These are phyloP conservation scores for Cerceris ruficornis DNA, from an alignment of 2,888 invertebrate genomes.

Conservation along the genomic window DNA sequence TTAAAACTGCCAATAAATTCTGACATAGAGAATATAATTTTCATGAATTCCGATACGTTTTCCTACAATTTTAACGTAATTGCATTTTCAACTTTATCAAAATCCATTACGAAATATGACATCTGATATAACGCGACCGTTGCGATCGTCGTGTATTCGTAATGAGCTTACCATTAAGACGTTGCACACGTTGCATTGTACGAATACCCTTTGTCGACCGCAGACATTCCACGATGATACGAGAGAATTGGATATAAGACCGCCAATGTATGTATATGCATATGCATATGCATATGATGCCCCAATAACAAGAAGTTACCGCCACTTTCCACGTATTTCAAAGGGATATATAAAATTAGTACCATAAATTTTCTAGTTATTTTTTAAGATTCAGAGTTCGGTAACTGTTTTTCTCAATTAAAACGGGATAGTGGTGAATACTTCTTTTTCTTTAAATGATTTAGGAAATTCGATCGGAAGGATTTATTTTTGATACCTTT, in stretches of 20 bases:
- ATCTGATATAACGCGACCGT: background rate
- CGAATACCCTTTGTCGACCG: constrained; percentile 20
- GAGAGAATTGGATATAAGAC: constrained; percentile 26
- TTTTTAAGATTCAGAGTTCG: background rate
- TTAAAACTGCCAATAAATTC: too few relatives aligned
- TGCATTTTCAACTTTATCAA: too few relatives aligned
- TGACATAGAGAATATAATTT: too few relatives aligned
- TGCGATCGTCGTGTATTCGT: constrained; percentile 13
- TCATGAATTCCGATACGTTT: too few relatives aligned
- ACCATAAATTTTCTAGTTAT: background rate
- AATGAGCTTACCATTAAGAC: constrained; percentile 40
- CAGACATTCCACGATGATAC: constrained; percentile 35
- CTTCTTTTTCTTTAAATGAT: background rate
- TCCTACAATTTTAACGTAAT: too few relatives aligned
- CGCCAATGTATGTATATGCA: background rate
- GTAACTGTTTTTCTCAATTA: background rate
- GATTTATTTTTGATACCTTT: too few relatives aligned
- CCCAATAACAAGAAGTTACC: background rate
- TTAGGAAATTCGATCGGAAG: too few relatives aligned
- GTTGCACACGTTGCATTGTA: constrained; percentile 24
- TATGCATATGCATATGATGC: background rate
- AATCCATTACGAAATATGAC: too few relatives aligned
- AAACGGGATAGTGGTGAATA: background rate
- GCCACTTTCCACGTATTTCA: too few relatives aligned
- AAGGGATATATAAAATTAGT: background rate